These are phyloP conservation scores for Incurvaria masculella DNA, from an alignment of 2,888 invertebrate species.

Conservation along the genomic window DNA sequence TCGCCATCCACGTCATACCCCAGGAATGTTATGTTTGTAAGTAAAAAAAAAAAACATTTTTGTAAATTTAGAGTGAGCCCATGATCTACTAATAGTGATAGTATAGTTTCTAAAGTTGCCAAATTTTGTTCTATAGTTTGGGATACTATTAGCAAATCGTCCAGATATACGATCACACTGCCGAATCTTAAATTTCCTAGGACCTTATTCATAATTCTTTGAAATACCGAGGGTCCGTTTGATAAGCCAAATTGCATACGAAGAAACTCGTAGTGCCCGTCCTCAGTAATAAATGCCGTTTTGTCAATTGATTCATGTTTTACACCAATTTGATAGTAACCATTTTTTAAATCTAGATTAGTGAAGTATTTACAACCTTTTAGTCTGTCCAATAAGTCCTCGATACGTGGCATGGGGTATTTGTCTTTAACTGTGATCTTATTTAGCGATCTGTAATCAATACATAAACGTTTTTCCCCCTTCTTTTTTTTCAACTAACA, in stretches of 20 bases:
- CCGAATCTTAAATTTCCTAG: slow-evolving; percentile 10
- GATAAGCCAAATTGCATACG: slow-evolving; percentile 22
- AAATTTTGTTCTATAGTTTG: slow-evolving; percentile 10
- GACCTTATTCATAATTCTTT: slow-evolving; percentile 19
- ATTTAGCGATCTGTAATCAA: slow-evolving; percentile 20
- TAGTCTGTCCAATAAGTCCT: slow-evolving; percentile 25
- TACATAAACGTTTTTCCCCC: slow-evolving; percentile 17
- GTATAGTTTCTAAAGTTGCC: slow-evolving; percentile 1
- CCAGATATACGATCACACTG: slow-evolving; percentile 14
- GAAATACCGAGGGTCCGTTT: slow-evolving; percentile 21
- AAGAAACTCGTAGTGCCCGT: slow-evolving; percentile 28
- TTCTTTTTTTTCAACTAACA: slow-evolving; percentile 16
- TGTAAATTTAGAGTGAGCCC: slow-evolving; percentile 11
- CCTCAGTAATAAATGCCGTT: slow-evolving; percentile 26
- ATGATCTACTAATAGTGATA: not conserved
- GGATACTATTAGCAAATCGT: slow-evolving; percentile 8
- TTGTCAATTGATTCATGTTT: slow-evolving; percentile 21
- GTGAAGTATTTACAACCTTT: slow-evolving; percentile 21
- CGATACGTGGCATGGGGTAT: slow-evolving; percentile 27
- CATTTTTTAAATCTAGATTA: slow-evolving; percentile 23
- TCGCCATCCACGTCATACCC: slow-evolving; percentile 14
- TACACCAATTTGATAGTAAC: slow-evolving; percentile 26
- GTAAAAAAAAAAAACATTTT: slow-evolving; percentile 15
- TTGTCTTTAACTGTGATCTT: slow-evolving; percentile 13
- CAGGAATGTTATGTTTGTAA: slow-evolving; percentile 10